Evolutionary conservation across 2,113 vertebrate genomes (phyloP).

Genomic region (Neotoma lepida): DNA sequence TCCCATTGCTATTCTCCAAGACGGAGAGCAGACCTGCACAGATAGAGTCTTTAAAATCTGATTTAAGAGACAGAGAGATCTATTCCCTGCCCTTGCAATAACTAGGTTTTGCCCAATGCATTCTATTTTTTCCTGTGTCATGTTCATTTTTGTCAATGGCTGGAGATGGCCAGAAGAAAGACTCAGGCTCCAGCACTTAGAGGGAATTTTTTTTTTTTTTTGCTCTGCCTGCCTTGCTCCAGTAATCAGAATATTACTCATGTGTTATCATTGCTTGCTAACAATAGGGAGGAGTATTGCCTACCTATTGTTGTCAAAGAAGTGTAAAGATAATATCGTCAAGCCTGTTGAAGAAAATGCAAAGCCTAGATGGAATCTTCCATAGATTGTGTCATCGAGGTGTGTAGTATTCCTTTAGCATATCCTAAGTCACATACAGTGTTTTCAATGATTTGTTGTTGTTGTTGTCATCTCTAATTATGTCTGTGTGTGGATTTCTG

Average conservation of each 20-base stretch:
- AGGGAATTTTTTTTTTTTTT: not conserved
- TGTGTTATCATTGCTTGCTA: not conserved
- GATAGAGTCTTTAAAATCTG: not conserved
- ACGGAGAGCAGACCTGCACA: not conserved
- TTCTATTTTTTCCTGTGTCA: not conserved
- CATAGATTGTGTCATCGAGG: not conserved
- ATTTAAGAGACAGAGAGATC: not conserved
- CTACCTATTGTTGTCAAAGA: not conserved
- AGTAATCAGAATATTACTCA: not conserved
- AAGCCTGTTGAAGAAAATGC: not conserved
- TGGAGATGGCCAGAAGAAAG: not conserved
- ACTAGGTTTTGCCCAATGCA: not conserved
- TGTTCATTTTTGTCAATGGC: not conserved
- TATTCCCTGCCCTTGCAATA: not conserved
- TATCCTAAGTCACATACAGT: not conserved
- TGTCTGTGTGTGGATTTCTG: not conserved
- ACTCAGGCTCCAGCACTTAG: not conserved
- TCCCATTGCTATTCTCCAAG: not conserved
- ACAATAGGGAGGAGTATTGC: not conserved
- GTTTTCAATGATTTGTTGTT: not conserved
- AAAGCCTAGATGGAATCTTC: not conserved
- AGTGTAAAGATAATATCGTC: not conserved
- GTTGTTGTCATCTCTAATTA: not conserved
- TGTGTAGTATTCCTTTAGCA: not conserved
- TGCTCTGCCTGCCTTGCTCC: not conserved